These are phyloP conservation scores for Novumbra hubbsi DNA, from an alignment of 2,797 vertebrate species.

Conservation along the genomic window DNA sequence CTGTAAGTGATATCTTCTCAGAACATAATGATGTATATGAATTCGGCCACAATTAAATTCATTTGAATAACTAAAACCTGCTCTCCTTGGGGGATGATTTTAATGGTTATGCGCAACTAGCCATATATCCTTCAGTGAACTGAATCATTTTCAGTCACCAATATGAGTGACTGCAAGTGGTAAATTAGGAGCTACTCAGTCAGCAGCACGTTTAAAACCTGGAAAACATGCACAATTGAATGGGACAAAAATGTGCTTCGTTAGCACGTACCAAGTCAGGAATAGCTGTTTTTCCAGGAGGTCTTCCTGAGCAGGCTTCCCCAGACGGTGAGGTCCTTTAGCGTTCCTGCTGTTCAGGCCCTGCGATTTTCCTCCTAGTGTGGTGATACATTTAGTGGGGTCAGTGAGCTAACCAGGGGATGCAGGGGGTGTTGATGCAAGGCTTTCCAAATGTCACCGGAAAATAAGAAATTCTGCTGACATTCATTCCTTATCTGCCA, in stretches of 20 bases:
- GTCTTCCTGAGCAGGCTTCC: conserved; percentile 56
- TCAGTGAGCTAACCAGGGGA: too few species aligned
- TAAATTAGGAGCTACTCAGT: background rate
- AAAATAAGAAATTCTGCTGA: too few species aligned
- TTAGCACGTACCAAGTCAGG: conserved; percentile 44
- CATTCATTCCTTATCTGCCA: too few species aligned
- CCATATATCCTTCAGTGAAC: too few species aligned
- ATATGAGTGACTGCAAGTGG: background rate
- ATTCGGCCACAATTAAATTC: too few species aligned
- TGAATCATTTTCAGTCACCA: background rate
- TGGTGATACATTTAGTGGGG: background rate
- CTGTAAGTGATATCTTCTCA: too few species aligned
- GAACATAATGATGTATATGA: too few species aligned
- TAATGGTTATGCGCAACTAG: background rate
- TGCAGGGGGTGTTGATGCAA: too few species aligned
- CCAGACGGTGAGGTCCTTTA: conserved; percentile 19
- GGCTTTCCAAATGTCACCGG: too few species aligned
- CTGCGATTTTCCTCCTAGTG: background rate
- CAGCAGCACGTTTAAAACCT: background rate
- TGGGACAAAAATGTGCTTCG: conserved; percentile 7
- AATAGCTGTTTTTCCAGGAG: conserved; percentile 64
- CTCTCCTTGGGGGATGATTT: background rate
- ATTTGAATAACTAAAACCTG: background rate
- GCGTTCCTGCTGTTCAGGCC: conserved; percentile 59
- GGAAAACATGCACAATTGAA: background rate